Evolutionary conservation across 2,113 vertebrate species (phyloP).

Genomic region (Limnothrissa miodon): DNA sequence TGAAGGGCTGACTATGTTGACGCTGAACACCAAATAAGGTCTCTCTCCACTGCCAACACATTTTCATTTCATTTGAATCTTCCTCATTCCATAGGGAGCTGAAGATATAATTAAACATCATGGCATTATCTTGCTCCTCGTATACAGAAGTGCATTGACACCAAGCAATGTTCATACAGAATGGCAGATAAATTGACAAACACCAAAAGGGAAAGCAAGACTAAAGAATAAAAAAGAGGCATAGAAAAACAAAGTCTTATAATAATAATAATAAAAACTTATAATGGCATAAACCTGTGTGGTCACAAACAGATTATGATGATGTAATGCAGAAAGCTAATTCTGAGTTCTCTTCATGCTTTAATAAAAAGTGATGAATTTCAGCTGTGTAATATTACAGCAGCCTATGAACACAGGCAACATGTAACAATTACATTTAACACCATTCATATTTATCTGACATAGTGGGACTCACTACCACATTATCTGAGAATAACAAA

Average conservation of each 20-base stretch:
- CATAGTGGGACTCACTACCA: neutral
- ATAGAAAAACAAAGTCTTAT: neutral
- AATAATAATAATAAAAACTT: neutral
- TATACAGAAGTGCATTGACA: constrained; percentile 52
- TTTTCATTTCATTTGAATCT: constrained; percentile 78
- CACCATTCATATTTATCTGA: neutral
- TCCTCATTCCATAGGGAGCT: constrained; percentile 68
- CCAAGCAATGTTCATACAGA: constrained; percentile 40
- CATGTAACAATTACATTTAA: neutral
- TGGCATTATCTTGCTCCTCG: constrained; percentile 66
- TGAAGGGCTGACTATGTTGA: neutral
- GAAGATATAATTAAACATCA: constrained; percentile 78
- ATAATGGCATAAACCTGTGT: neutral
- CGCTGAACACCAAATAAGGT: neutral
- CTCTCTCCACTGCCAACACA: constrained; percentile 60
- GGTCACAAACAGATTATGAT: neutral
- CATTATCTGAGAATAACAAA: neutral
- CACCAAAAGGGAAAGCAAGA: neutral
- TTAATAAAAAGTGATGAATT: neutral
- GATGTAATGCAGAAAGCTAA: neutral
- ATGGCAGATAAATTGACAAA: constrained; percentile 31
- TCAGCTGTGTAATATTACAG: neutral
- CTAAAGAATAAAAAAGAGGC: neutral
- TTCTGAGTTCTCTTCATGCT: neutral
- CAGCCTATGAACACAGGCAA: neutral